Evolutionary conservation across 2,797 vertebrate species (phyloP), one percentile per base, ranked within the genome.

Genomic region (Mormyrus hasselquistii): DNA sequence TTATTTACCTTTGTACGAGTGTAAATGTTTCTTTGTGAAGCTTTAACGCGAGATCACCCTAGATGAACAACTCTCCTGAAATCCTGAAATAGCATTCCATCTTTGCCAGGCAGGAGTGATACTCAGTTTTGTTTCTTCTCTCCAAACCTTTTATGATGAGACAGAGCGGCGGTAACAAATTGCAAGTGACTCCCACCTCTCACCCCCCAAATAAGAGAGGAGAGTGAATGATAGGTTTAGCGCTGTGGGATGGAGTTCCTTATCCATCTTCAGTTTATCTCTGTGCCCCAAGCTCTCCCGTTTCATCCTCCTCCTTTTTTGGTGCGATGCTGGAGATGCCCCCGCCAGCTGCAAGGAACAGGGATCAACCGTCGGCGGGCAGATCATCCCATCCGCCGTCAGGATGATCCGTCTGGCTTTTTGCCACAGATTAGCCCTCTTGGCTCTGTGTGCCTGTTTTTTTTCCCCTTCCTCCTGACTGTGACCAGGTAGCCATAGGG

Each of bases 331-430:
- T 44, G 47, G 41, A 44, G 47, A 84, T 50, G 8, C 47, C 82
- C 82, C 82, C 44, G 2, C 47, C 47, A 50, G 41, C 22, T 57
- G 89, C 88, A 59, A 55, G 4, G 1, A 87, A 86, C 86, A 91
- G 90, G 90, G 91, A 92, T 92, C 92, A 92, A 87, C 89, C 86
- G 84, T 91, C 91, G 90, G 90, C 79, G 25, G 50, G 12, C 50
- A 86, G 12, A 86, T 29, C 44, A 86, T 16, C 47, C 84, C 84
- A 89, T 85, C 89, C 76, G 87, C 90, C 14, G 34, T 44, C 86
- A 89, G 38, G 90, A 90, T 90, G 90, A 92, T 92, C 90, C 87
- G 90, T 92, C 92, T 91, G 89, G 87, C 91, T 91, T 89, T 90
- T 91, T 89, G 84, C 84, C 89, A 87, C 89, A 90, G 89, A 90